phyloP scores from a whole-genome alignment of 2,113 vertebrate species.

The Varanus komodoensis region DNA sequence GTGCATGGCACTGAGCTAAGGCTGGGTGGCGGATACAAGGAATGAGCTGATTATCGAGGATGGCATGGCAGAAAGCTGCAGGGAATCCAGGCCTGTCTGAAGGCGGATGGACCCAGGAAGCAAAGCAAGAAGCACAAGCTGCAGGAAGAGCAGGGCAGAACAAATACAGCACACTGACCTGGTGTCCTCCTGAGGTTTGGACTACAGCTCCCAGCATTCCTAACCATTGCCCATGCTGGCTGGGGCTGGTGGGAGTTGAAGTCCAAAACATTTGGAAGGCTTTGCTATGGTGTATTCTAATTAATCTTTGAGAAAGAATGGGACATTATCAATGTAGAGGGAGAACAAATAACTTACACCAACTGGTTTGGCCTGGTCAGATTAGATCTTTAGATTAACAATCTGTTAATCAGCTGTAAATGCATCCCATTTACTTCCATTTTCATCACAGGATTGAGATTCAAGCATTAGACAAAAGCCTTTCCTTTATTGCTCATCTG shows the following conservation, averaged over 20 bases:
- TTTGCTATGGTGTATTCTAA: slow-evolving; percentile 24
- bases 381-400: no score
- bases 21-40: neutral
- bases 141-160: neutral
- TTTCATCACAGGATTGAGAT: no score
- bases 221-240: no score
- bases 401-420: no score
- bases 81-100: neutral
- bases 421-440: no score
- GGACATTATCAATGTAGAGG: neutral
- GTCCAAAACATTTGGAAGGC: no score
- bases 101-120: neutral
- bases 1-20: slow-evolving; percentile 26
- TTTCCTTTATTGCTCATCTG: no score
- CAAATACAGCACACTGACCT: neutral
- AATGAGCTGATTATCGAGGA: slow-evolving; percentile 37
- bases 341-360: neutral
- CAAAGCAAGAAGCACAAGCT: neutral
- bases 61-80: slow-evolving; percentile 28
- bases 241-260: no score
- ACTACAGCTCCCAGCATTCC: no score
- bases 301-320: slow-evolving; percentile 39
- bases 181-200: no score
- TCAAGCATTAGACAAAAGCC: no score
- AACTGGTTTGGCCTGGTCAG: no score